phyloP scores from a whole-genome alignment of 2,888 invertebrate species.

The Calephelis perditalis region DNA sequence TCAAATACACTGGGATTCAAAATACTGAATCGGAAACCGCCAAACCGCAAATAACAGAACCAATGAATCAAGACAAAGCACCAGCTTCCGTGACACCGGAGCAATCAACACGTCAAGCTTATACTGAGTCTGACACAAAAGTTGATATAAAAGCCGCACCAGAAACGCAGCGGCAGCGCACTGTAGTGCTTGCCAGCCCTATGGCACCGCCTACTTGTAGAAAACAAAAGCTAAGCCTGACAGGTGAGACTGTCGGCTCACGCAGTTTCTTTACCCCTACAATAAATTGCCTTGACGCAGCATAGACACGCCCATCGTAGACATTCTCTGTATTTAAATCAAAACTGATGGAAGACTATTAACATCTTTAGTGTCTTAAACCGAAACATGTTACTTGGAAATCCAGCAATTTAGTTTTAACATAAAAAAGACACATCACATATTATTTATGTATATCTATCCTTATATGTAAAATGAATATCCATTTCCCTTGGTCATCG shows the following conservation, averaged over 20 bases:
- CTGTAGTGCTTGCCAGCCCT: constrained; percentile 81
- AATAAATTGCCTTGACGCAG: constrained; percentile 22
- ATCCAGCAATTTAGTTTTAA: too few relatives aligned
- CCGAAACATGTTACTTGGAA: too few relatives aligned
- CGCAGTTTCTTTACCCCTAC: constrained; percentile 18
- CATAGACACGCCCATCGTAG: constrained; percentile 27
- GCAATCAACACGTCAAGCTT: constrained; percentile 12
- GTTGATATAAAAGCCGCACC: constrained; percentile 30
- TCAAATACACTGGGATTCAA: constrained; percentile 42
- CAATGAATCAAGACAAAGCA: neutral
- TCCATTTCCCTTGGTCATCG: too few relatives aligned
- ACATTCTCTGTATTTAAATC: constrained; percentile 23
- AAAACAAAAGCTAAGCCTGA: constrained; percentile 84
- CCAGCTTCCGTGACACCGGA: constrained; percentile 1
- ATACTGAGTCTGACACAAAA: constrained; percentile 16
- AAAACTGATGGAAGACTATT: neutral
- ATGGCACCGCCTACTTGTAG: constrained; percentile 80
- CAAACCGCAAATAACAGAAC: constrained; percentile 19
- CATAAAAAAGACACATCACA: too few relatives aligned
- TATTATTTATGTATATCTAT: too few relatives aligned
- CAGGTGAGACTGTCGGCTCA: constrained; percentile 66
- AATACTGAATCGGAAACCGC: constrained; percentile 28
- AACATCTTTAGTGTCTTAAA: too few relatives aligned
- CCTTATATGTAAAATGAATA: too few relatives aligned
- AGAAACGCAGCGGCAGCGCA: constrained; percentile 59